These are phyloP conservation scores for Burhinus bistriatus DNA, from an alignment of 2,113 vertebrate species.

Conservation along the genomic window DNA sequence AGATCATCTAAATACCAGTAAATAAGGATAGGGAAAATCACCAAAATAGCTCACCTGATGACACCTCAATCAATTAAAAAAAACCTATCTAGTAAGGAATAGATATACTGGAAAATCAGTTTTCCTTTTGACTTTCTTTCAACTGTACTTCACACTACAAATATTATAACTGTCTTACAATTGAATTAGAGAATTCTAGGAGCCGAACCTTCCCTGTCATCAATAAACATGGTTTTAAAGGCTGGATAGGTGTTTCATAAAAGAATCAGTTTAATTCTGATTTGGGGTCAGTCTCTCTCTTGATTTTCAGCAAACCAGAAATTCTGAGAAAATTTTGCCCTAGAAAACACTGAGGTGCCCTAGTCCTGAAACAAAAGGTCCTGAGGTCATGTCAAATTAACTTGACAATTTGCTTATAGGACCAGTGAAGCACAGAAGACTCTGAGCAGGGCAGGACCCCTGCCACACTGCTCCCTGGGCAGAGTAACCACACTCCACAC, in stretches of 20 bases:
- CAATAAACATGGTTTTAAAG: not conserved
- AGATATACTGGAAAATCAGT: not conserved
- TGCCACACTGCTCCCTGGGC: not conserved
- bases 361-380: not conserved
- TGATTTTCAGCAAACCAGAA: not conserved
- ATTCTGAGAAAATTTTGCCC: not conserved
- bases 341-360: not conserved
- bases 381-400: not conserved
- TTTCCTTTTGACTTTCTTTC: not conserved
- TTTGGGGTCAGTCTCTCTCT: not conserved
- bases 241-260: not conserved
- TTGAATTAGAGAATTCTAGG: not conserved
- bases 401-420: not conserved
- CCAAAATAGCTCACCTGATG: not conserved
- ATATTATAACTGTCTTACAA: not conserved
- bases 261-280: not conserved
- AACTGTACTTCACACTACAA: not conserved
- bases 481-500: not conserved
- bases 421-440: not conserved
- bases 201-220: not conserved
- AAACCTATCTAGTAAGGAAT: not conserved
- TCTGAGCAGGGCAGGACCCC: not conserved
- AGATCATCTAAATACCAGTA: not conserved
- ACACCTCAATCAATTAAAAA: not conserved
- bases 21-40: not conserved